Evolutionary conservation across 2,888 invertebrate species (phyloP).

Genomic region (Cantharis rufa): DNA sequence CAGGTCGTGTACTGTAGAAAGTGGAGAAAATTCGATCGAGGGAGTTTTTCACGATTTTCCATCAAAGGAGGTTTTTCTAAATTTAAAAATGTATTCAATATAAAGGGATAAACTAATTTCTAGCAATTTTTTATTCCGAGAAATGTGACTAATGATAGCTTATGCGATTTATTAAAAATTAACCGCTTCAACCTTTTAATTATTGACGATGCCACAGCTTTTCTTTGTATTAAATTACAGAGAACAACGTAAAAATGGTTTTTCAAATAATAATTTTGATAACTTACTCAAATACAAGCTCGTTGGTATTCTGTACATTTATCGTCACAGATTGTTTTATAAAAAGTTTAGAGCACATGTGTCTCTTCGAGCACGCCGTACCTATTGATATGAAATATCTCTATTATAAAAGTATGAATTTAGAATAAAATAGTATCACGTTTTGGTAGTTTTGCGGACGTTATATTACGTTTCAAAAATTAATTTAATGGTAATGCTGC

Average conservation of each 20-base stretch:
- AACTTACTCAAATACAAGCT: neutral
- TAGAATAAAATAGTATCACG: neutral
- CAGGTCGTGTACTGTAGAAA: neutral
- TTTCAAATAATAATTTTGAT: neutral
- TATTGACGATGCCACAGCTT: neutral
- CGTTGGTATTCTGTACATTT: neutral
- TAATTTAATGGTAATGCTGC: neutral
- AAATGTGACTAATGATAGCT: neutral
- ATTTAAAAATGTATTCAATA: neutral
- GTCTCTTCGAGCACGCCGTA: neutral
- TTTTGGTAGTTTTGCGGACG: neutral
- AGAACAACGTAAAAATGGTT: neutral
- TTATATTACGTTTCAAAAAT: neutral
- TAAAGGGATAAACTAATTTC: neutral
- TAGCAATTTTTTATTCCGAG: neutral
- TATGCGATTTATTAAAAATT: neutral
- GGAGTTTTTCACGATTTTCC: neutral
- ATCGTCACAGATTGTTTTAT: constrained; percentile 5
- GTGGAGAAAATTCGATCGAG: neutral
- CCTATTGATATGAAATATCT: constrained; percentile 2
- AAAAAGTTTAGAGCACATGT: constrained; percentile 2
- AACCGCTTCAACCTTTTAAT: neutral
- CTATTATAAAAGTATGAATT: neutral
- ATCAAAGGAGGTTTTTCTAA: neutral
- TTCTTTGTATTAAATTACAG: neutral